Percentiles rank a stretch among this genome's conserved stretches.
Conservation (phyloP, 2,797 vertebrate species). For the Okamejei kenojei region DNA sequence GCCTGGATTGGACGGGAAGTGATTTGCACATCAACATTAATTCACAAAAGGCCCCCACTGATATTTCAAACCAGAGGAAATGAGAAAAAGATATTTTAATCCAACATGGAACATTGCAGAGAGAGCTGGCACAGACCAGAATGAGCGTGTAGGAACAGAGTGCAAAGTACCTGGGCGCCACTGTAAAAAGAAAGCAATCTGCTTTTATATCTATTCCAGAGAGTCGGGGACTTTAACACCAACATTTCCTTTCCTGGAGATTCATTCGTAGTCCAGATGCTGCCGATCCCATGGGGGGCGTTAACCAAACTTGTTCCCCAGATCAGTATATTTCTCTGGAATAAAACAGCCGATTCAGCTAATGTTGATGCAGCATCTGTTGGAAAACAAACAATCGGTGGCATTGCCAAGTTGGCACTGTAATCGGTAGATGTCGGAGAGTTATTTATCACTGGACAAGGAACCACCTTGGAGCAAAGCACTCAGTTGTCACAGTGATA, state of each 20-base stretch:
- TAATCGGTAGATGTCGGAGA: background rate
- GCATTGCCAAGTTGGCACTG: background rate
- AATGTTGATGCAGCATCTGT: background rate
- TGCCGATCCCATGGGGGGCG: background rate
- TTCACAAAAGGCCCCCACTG: slow-evolving; percentile 15
- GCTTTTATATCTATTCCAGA: background rate
- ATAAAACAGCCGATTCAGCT: background rate
- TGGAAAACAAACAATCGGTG: background rate
- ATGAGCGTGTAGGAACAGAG: background rate
- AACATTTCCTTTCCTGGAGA: background rate
- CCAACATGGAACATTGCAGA: background rate
- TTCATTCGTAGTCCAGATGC: background rate
- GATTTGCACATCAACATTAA: background rate
- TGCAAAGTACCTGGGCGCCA: background rate
- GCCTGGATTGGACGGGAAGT: background rate
- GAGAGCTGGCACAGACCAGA: background rate
- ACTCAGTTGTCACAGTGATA: background rate
- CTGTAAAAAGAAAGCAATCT: background rate
- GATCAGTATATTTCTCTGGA: background rate
- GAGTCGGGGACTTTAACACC: too few species aligned
- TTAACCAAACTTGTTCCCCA: slow-evolving; percentile 12
- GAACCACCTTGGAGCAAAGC: background rate
- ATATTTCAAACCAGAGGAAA: slow-evolving; percentile 25
- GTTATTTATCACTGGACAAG: background rate
- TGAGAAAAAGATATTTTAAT: slow-evolving; percentile 16